These are phyloP conservation scores for Agapetus fuscipes DNA, from an alignment of 2,888 invertebrate genomes.

Conservation along the genomic window DNA sequence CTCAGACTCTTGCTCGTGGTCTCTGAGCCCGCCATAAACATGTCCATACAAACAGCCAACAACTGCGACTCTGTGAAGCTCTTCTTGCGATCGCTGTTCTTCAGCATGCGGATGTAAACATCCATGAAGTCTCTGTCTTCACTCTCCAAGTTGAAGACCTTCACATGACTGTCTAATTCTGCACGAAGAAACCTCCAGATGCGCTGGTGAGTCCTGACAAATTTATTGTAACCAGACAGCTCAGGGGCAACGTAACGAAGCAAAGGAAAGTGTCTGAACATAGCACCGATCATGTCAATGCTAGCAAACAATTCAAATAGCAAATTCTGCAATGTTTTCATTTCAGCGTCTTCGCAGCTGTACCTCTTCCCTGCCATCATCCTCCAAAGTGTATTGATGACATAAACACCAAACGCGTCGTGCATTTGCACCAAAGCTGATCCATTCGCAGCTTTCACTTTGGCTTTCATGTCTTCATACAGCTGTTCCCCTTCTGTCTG, in stretches of 20 bases:
- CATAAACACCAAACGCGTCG: conserved; percentile 64
- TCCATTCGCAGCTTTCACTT: conserved; percentile 28
- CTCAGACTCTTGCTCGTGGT: conserved; percentile 73
- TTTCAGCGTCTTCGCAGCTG: conserved; percentile 56
- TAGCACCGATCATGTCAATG: conserved; percentile 72
- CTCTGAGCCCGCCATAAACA: conserved; percentile 83
- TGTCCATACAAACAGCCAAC: conserved; percentile 70
- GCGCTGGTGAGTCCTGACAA: conserved; percentile 57
- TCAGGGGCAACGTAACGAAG: conserved; percentile 62
- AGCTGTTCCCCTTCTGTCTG: conserved; percentile 60
- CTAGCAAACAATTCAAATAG: conserved; percentile 62
- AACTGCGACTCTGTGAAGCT: conserved; percentile 64
- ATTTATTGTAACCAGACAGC: conserved; percentile 65
- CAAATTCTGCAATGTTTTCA: conserved; percentile 56
- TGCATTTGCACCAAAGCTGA: conserved; percentile 55
- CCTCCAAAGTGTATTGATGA: conserved; percentile 72
- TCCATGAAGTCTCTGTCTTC: conserved; percentile 74
- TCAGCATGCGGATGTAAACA: conserved; percentile 61
- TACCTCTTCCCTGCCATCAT: conserved; percentile 75
- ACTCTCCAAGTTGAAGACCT: conserved; percentile 46
- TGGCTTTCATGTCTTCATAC: conserved; percentile 41
- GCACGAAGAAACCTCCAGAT: conserved; percentile 64
- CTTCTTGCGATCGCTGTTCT: conserved; percentile 42
- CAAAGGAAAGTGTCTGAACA: conserved; percentile 72
- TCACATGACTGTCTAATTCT: conserved; percentile 63